Evolutionary conservation across 1,140 invertebrate species (phyloP), one percentile per base, ranked within the genome.

Genomic region (Lucilia cuprina): DNA sequence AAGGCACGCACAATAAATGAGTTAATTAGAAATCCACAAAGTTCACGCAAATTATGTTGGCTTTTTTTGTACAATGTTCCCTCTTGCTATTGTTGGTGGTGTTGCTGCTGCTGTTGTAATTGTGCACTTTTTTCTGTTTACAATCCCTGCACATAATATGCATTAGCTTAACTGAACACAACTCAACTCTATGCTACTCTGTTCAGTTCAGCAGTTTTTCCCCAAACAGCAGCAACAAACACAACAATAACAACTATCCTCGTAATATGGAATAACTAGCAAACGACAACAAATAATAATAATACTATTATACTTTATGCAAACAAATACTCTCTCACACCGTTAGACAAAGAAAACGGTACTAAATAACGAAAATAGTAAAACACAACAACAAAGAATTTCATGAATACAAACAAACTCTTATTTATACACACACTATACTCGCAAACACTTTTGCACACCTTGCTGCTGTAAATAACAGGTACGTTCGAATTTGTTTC

Each of bases 21-120:
- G 77, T 80, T 80, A 80, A 80, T 80, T 80, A 80, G 77, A 49
- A 80, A 80, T 80, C 77, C 77, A 80, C 77, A 80, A 49, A 49
- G 77, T 50, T 70, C n/a, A 70, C 19, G 65, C 65, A 70, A 70
- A 70, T 70, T 21, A 70, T 70, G 65, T 21, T 70, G 65, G n/a
- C 19, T 17, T 65, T 70, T 70, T 70, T 21, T 80, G 75, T 41
- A 41, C 5, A 7, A 41, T 47, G 34, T 17, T 78, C 17, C 34
- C 75, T 78, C 34, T 78, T 78, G 35, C 50, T 49, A 8, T 41
- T 78, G 75, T 47, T 30, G 25, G 1, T 30, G 25, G 25, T 30
- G 25, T 1, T 80, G 74, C 2, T 35, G 74, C 12, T 77, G 34
- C 14, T 77, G 19, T 2, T 74, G 70, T 74, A 19, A 19, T 30